Conservation (phyloP, 30 jellyfish, hydroid and myxozoan genomes). For the Haliclystus octoradiatus region DNA sequence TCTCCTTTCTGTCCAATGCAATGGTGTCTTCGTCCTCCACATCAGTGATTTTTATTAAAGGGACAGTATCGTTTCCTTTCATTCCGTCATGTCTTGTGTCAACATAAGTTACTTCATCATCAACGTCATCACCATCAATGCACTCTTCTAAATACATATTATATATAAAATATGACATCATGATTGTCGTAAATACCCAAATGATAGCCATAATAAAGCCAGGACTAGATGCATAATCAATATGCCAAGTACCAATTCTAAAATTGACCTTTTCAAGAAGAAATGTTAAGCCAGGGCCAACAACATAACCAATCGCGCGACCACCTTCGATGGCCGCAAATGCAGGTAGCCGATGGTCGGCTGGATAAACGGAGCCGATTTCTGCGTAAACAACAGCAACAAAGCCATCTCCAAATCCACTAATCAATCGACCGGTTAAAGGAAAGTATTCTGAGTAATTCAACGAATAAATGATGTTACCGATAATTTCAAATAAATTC, state of each 20-base stretch:
- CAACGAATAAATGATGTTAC: slow-evolving; percentile 20
- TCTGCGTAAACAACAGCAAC: slow-evolving; percentile 20
- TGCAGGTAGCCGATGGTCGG: background rate
- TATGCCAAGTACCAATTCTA: slow-evolving; percentile 27
- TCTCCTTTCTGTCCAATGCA: too few species aligned
- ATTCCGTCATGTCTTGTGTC: too few species aligned
- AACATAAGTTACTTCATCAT: too few species aligned
- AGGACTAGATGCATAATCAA: slow-evolving; percentile 27
- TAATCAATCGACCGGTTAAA: slow-evolving; percentile 27
- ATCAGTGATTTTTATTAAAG: background rate
- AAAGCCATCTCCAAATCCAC: slow-evolving; percentile 18
- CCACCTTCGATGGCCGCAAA: slow-evolving; percentile 8
- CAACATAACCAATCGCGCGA: slow-evolving; percentile 19
- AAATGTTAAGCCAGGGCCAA: slow-evolving; percentile 19
- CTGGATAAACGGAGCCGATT: slow-evolving; percentile 5
- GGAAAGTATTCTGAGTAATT: slow-evolving; percentile 21
- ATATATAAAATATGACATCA: slow-evolving; percentile 6
- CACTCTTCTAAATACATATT: slow-evolving; percentile 15
- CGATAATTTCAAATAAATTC: slow-evolving; percentile 16
- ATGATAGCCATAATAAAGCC: slow-evolving; percentile 13
- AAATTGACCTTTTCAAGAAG: slow-evolving; percentile 11
- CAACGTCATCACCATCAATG: background rate
- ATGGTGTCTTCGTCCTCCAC: too few species aligned
- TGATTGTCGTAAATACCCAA: slow-evolving; percentile 2
- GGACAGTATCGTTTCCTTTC: too few species aligned